phyloP scores from a whole-genome alignment of 1,140 invertebrate genomes.

The Drosophila sulfurigaster region DNA sequence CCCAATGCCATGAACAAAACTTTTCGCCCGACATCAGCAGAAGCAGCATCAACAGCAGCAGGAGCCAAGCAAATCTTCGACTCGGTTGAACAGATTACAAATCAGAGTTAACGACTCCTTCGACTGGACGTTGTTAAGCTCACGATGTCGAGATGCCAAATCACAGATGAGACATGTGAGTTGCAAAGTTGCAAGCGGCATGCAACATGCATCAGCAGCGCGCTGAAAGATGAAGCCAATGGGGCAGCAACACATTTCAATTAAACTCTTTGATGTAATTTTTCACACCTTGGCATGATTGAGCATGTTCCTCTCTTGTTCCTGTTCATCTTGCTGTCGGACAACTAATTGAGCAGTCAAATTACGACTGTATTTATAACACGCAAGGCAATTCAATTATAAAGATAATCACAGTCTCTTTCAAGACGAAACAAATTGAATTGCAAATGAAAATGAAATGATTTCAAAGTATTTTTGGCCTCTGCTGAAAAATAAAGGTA shows the following conservation, averaged over 20 bases:
- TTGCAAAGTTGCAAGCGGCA: neutral
- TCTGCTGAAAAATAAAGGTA: neutral
- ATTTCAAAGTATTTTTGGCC: neutral
- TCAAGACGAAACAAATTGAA: neutral
- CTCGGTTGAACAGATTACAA: slow-evolving; percentile 59
- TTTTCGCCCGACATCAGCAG: slow-evolving; percentile 4
- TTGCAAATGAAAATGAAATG: neutral
- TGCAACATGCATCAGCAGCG: neutral
- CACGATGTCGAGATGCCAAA: slow-evolving; percentile 39
- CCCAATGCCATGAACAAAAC: too few relatives aligned
- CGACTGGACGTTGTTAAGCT: slow-evolving; percentile 22
- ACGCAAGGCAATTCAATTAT: slow-evolving; percentile 16
- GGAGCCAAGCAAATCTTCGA: slow-evolving; percentile 28
- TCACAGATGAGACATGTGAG: slow-evolving; percentile 37
- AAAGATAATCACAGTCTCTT: neutral
- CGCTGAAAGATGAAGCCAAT: slow-evolving; percentile 11
- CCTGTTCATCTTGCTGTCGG: slow-evolving; percentile 7
- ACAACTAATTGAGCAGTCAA: slow-evolving; percentile 72
- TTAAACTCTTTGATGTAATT: slow-evolving; percentile 58
- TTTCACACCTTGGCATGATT: slow-evolving; percentile 63
- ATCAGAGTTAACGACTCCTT: slow-evolving; percentile 70
- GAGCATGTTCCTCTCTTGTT: slow-evolving; percentile 7
- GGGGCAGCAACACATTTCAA: slow-evolving; percentile 61
- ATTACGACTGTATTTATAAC: slow-evolving; percentile 9
- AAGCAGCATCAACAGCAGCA: slow-evolving; percentile 25